Percentiles rank a stretch among this genome's conserved stretches.
phyloP scores from a whole-genome alignment of 2,888 invertebrate species.

The Syrista parreyssii region DNA sequence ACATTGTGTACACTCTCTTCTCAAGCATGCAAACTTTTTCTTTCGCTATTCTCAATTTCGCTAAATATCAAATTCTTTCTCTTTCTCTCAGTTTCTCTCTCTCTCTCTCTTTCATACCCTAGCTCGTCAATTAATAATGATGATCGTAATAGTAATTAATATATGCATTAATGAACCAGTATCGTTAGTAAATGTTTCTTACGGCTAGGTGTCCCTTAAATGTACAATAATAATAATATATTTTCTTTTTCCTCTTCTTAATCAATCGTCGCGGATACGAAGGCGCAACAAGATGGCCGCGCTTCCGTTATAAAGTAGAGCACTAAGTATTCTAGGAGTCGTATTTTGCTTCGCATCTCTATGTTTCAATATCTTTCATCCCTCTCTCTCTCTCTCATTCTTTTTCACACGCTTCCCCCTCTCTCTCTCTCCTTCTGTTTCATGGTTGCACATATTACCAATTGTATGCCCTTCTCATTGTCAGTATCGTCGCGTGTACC shows the following conservation, averaged over 20 bases:
- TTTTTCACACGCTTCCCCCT: background rate
- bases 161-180: conserved; percentile 37
- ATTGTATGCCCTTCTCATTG: background rate
- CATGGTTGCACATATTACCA: background rate
- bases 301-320: background rate
- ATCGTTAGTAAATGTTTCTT: conserved; percentile 36
- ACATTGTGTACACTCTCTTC: background rate
- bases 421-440: background rate
- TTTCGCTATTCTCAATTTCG: background rate
- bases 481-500: background rate
- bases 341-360: background rate
- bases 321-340: conserved; percentile 11
- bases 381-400: background rate
- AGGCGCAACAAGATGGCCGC: background rate
- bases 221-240: conserved; percentile 29
- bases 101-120: background rate
- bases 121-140: conserved; percentile 8
- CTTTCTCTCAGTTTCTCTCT: background rate
- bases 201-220: conserved; percentile 29
- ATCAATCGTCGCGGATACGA: conserved; percentile 6
- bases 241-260: conserved; percentile 21
- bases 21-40: background rate
- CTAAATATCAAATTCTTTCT: background rate
- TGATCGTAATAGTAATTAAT: conserved; percentile 26
- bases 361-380: background rate